Percentiles rank a stretch among this genome's conserved stretches.
Evolutionary conservation across 2,797 vertebrate species (phyloP).

Genomic region (Acipenser transmontanus): DNA sequence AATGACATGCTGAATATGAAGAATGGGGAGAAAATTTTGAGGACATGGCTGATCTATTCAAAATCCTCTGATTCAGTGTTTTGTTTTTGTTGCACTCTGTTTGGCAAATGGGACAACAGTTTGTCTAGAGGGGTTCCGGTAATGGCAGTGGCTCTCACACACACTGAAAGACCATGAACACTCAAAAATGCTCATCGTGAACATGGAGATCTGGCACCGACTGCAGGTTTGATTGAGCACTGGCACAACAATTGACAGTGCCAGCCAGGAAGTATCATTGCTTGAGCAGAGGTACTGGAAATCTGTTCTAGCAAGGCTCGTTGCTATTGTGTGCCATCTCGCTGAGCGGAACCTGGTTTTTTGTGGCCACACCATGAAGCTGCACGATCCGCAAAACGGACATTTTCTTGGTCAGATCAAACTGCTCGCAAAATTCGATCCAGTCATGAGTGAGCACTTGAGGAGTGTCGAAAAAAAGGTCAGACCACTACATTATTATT

Average conservation of each 20-base stretch:
- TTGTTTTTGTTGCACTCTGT: conserved; percentile 20
- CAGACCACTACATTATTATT: conserved; percentile 6
- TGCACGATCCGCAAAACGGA: conserved; percentile 1
- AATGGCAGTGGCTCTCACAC: conserved; percentile 14
- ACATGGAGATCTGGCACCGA: conserved; percentile 13
- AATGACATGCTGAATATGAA: conserved; percentile 14
- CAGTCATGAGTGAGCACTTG: conserved; percentile 19
- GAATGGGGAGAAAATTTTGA: conserved; percentile 12
- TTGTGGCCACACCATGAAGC: conserved; percentile 14
- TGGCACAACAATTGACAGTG: conserved; percentile 14
- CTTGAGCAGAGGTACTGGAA: conserved; percentile 16
- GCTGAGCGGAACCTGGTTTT: conserved; percentile 22
- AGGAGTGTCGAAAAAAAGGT: conserved; percentile 17
- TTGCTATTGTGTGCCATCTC: conserved; percentile 20
- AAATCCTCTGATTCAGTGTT: conserved; percentile 7
- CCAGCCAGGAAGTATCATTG: conserved; percentile 15
- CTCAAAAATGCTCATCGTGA: conserved; percentile 9
- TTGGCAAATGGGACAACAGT: not conserved
- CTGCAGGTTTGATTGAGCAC: conserved; percentile 8
- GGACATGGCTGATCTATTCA: conserved; percentile 15
- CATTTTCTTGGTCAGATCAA: conserved; percentile 22
- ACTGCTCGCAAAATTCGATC: conserved; percentile 24
- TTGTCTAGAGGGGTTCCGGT: conserved; percentile 7
- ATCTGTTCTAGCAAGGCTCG: conserved; percentile 15
- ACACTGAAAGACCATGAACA: conserved; percentile 10